These are phyloP conservation scores for Drosophila sordidula DNA, from an alignment of 2,888 invertebrate genomes.

Conservation along the genomic window DNA sequence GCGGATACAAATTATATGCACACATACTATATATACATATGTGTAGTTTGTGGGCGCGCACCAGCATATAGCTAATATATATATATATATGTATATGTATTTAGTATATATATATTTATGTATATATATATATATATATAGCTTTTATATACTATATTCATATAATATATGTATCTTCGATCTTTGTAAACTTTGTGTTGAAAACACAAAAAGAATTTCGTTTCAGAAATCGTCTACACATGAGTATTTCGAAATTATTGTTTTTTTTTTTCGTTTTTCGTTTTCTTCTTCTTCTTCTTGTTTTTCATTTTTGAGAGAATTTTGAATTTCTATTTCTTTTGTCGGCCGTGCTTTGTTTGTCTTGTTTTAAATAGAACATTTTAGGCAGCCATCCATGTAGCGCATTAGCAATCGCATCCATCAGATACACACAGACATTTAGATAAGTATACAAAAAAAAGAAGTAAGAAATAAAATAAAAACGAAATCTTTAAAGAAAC, in stretches of 20 bases:
- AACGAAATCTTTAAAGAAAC: not conserved
- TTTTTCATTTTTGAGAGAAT: conserved; percentile 24
- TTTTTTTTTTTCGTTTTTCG: conserved; percentile 15
- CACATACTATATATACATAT: not conserved
- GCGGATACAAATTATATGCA: conserved; percentile 18
- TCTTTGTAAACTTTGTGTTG: conserved; percentile 49
- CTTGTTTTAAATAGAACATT: conserved; percentile 54
- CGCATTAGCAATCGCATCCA: conserved; percentile 39
- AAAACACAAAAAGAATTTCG: conserved; percentile 51
- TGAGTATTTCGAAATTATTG: conserved; percentile 53
- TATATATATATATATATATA: conserved; percentile 21
- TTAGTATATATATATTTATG: conserved; percentile 4
- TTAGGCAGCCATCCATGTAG: conserved; percentile 40
- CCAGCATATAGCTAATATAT: conserved; percentile 24
- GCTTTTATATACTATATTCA: conserved; percentile 12
- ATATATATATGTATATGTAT: conserved; percentile 19
- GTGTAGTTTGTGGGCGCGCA: conserved; percentile 30
- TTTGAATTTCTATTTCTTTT: conserved; percentile 41
- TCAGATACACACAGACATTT: conserved; percentile 12
- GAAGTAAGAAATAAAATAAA: not conserved
- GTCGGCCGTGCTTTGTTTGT: conserved; percentile 45
- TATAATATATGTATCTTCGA: conserved; percentile 24
- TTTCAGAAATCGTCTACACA: conserved; percentile 31
- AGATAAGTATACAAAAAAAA: not conserved
- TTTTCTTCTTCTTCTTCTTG: conserved; percentile 10